phyloP scores from a whole-genome alignment of 2,888 invertebrate genomes.

The Bruchidius siliquastri region DNA sequence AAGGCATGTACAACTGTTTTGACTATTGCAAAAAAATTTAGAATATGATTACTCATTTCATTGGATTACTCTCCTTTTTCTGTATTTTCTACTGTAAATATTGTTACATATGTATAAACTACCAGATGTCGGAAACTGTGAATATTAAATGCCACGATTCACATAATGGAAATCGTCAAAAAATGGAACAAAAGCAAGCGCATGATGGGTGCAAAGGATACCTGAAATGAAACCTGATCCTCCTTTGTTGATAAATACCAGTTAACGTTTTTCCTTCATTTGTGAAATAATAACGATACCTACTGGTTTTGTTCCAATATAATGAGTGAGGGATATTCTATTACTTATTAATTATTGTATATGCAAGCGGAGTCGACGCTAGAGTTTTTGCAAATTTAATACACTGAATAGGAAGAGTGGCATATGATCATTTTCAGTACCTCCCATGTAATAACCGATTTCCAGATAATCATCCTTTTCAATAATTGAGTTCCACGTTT shows the following conservation, averaged over 20 bases:
- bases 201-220: conserved; percentile 1
- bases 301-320: neutral
- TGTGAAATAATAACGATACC: neutral
- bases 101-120: too few relatives aligned
- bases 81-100: too few relatives aligned
- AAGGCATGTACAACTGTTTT: too few relatives aligned
- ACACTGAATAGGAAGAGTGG: too few relatives aligned
- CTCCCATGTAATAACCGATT: too few relatives aligned
- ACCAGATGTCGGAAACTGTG: neutral
- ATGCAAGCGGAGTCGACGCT: neutral
- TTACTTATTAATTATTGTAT: neutral
- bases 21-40: too few relatives aligned
- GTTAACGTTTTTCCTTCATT: neutral
- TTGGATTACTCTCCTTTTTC: too few relatives aligned
- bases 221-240: conserved; percentile 2
- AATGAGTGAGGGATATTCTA: neutral
- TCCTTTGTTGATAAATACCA: neutral
- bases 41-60: too few relatives aligned
- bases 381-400: neutral
- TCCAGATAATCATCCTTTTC: too few relatives aligned
- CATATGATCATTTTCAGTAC: too few relatives aligned
- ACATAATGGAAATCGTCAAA: neutral
- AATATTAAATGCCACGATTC: neutral
- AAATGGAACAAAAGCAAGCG: neutral
- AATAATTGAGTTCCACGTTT: too few relatives aligned